phyloP scores from a whole-genome alignment of 2,113 vertebrate genomes.

The Desmodus rotundus region DNA sequence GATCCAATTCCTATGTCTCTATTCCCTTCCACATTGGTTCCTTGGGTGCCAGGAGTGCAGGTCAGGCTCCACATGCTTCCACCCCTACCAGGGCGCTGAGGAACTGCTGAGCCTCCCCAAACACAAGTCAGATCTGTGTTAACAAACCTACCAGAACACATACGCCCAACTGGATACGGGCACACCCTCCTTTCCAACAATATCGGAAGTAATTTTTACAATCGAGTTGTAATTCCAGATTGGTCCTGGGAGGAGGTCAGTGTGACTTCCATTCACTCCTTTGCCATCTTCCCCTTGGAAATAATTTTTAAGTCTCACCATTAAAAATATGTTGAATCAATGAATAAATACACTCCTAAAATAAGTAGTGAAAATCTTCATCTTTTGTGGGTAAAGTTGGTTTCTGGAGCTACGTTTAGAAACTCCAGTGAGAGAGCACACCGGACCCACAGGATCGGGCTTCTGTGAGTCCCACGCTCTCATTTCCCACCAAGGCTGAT shows the following conservation, averaged over 20 bases:
- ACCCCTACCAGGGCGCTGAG: not conserved
- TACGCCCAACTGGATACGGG: not conserved
- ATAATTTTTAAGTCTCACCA: not conserved
- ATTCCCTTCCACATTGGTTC: not conserved
- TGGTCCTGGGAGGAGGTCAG: too few relatives aligned
- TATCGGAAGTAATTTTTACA: not conserved
- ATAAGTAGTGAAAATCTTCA: not conserved
- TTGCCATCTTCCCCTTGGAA: not conserved
- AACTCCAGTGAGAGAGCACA: not conserved
- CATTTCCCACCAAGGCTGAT: not conserved
- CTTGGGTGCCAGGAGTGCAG: not conserved
- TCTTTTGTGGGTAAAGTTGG: not conserved
- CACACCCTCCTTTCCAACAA: not conserved
- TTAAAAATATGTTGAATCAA: not conserved
- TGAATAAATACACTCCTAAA: not conserved
- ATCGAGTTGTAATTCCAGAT: too few relatives aligned
- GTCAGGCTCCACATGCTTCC: not conserved
- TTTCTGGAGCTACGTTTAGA: not conserved
- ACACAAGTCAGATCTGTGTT: not conserved
- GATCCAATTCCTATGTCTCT: not conserved
- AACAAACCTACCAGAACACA: not conserved
- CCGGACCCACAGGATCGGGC: not conserved
- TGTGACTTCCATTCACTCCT: too few relatives aligned
- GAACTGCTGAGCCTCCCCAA: not conserved
- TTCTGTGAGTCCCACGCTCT: not conserved